Evolutionary conservation across 2,797 vertebrate genomes (phyloP).

Genomic region (Pygocentrus nattereri): DNA sequence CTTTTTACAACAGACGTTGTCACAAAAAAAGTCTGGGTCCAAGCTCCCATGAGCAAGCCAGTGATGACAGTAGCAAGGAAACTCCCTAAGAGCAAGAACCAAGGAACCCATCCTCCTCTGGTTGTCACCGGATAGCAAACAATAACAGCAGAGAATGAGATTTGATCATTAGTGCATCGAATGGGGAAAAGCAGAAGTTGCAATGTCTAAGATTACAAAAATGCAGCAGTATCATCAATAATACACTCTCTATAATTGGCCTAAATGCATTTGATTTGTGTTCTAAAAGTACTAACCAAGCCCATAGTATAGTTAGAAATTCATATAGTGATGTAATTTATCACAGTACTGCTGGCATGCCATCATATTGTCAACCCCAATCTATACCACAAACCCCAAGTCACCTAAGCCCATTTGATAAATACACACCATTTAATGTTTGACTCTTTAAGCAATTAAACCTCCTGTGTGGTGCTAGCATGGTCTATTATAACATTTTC

Average conservation of each 20-base stretch:
- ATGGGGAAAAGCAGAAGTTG: too few relatives aligned
- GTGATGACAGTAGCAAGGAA: too few relatives aligned
- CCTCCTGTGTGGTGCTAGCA: slow-evolving; percentile 28
- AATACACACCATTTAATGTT: slow-evolving; percentile 36
- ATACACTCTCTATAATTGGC: not conserved
- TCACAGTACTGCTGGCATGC: not conserved
- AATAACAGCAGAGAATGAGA: too few relatives aligned
- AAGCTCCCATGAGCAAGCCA: too few relatives aligned
- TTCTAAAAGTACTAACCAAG: not conserved
- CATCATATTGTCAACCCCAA: not conserved
- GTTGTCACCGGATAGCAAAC: too few relatives aligned
- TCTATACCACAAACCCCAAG: slow-evolving; percentile 2
- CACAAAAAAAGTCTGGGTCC: too few relatives aligned
- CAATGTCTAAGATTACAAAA: too few relatives aligned
- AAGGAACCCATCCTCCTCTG: too few relatives aligned
- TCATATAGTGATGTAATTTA: not conserved
- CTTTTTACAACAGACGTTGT: too few relatives aligned
- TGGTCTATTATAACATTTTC: slow-evolving; percentile 43
- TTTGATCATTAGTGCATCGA: too few relatives aligned
- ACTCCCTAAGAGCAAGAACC: too few relatives aligned
- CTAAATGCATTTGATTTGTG: not conserved
- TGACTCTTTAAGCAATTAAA: slow-evolving; percentile 46
- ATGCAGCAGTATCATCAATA: too few relatives aligned
- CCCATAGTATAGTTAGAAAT: not conserved
- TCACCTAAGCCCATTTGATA: slow-evolving; percentile 25